Percentiles rank a stretch among this genome's conserved stretches.
Evolutionary conservation across 2,113 vertebrate genomes (phyloP).

Genomic region (Caranx melampygus): DNA sequence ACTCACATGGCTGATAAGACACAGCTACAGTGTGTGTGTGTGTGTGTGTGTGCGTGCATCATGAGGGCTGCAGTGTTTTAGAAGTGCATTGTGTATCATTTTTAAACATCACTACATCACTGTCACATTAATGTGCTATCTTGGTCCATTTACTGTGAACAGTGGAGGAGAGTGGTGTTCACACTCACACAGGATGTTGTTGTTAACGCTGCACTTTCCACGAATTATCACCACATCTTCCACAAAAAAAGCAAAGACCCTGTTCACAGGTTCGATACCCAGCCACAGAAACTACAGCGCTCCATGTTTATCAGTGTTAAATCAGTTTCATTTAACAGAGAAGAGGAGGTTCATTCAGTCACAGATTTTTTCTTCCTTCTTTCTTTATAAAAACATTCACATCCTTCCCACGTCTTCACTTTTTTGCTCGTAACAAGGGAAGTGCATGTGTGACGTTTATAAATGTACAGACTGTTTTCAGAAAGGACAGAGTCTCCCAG

Average conservation of each 20-base stretch:
- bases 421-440: not conserved
- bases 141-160: conserved; percentile 31
- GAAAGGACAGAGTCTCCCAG: not conserved
- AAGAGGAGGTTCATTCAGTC: not conserved
- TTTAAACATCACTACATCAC: conserved; percentile 52
- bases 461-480: not conserved
- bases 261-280: conserved; percentile 15
- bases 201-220: conserved; percentile 13
- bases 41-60: not conserved
- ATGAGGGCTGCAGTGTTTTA: conserved; percentile 9
- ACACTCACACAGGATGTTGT: conserved; percentile 7
- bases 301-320: not conserved
- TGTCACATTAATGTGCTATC: conserved; percentile 44
- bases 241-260: not conserved
- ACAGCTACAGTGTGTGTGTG: not conserved
- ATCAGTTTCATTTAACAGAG: not conserved
- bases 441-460: not conserved
- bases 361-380: too few species aligned
- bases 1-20: not conserved
- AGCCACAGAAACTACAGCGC: conserved; percentile 2
- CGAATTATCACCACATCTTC: conserved; percentile 44
- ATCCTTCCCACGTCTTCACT: too few species aligned
- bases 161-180: conserved; percentile 31
- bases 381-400: too few species aligned
- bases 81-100: conserved; percentile 48